Percentiles rank a stretch among this genome's conserved stretches.
Conservation (phyloP, 2,888 invertebrate species). For the Agrochola litura region DNA sequence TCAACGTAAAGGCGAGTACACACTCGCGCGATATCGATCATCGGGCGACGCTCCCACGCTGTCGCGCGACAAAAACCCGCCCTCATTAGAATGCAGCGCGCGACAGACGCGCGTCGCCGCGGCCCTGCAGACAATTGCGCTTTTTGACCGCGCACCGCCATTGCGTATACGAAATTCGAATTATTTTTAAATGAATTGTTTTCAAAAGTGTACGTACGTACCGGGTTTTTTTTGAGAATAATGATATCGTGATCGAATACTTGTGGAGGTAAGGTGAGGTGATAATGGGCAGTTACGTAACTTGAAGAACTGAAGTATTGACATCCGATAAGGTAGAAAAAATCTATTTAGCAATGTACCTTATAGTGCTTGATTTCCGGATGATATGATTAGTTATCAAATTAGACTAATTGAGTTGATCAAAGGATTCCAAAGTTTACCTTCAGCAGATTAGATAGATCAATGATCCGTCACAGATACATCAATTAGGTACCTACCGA, state of each 20-base stretch:
- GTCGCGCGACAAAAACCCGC: conserved; percentile 84
- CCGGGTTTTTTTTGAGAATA: conserved; percentile 56
- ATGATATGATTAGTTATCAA: not conserved
- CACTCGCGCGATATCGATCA: conserved; percentile 70
- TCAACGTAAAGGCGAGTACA: conserved; percentile 63
- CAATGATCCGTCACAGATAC: not conserved
- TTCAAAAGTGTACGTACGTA: conserved; percentile 62
- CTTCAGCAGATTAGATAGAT: not conserved
- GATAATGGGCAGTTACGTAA: conserved; percentile 26
- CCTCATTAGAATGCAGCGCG: conserved; percentile 86
- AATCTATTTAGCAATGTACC: not conserved
- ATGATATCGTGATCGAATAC: conserved; percentile 57
- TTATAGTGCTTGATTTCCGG: not conserved
- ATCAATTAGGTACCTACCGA: not conserved
- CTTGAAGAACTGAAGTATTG: conserved; percentile 3
- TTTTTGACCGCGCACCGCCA: conserved; percentile 74
- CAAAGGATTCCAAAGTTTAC: not conserved
- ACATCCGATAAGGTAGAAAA: not conserved
- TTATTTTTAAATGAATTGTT: conserved; percentile 72
- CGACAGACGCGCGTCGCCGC: conserved; percentile 77
- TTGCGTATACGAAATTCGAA: conserved; percentile 67
- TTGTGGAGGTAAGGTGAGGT: conserved; percentile 20
- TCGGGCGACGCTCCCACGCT: conserved; percentile 83
- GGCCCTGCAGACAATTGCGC: conserved; percentile 74
- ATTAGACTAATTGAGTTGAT: not conserved